A percentile compares a stretch with the other conserved stretches of the same genome.
phyloP scores from a whole-genome alignment of 2,888 invertebrate species.

The Labia minor region DNA sequence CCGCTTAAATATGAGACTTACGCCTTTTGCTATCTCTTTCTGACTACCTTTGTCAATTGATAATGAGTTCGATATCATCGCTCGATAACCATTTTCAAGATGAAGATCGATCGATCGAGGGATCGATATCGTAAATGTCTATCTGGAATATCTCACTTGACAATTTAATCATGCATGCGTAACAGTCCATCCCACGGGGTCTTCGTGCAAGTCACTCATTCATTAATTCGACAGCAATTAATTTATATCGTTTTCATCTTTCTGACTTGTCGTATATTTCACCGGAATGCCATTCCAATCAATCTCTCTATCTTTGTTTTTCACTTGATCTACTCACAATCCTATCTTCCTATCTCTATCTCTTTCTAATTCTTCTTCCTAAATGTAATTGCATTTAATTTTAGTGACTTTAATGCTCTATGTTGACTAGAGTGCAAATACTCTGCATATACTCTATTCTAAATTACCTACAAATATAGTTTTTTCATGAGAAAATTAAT shows the following conservation, averaged over 20 bases:
- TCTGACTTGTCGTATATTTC: not conserved
- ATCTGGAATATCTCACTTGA: slow-evolving; percentile 4
- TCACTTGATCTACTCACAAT: not conserved
- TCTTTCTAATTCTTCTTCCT: too few species aligned
- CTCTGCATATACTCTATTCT: too few species aligned
- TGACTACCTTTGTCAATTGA: not conserved
- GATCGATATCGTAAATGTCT: slow-evolving; percentile 2
- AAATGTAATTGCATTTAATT: not conserved
- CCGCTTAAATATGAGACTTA: not conserved
- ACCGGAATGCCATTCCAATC: not conserved
- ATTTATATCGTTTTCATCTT: slow-evolving; percentile 2
- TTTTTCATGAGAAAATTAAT: too few species aligned
- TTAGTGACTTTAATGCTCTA: not conserved
- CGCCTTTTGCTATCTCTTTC: not conserved
- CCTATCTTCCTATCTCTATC: too few species aligned
- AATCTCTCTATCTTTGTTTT: not conserved
- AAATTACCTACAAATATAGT: too few species aligned
- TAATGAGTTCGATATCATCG: slow-evolving; percentile 1
- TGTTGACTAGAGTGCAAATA: not conserved
- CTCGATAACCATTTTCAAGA: not conserved
- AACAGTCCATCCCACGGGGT: not conserved
- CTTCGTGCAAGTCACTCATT: slow-evolving; percentile 7
- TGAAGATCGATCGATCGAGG: not conserved
- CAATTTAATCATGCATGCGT: slow-evolving; percentile 13
- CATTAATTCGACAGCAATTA: slow-evolving; percentile 13